A percentile compares a stretch with the other conserved stretches of the same genome.
Conservation (phyloP, 1,140 invertebrate species). For the Melipona quadrifasciata region DNA sequence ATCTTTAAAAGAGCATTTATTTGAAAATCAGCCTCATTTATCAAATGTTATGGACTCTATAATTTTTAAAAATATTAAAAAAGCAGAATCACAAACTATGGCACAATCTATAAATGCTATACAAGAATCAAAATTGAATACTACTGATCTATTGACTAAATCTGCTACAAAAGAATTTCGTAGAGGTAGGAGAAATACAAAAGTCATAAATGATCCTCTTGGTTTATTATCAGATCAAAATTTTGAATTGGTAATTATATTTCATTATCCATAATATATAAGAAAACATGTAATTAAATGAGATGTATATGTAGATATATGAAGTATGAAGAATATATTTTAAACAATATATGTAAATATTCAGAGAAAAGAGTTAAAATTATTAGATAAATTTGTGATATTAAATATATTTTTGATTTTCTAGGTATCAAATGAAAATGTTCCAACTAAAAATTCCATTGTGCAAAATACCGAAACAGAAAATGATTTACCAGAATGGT, state of each 20-base stretch:
- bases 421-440: slow-evolving; percentile 40
- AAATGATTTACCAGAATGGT: slow-evolving; percentile 77
- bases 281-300: neutral
- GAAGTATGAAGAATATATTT: neutral
- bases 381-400: neutral
- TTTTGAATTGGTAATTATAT: slow-evolving; percentile 47
- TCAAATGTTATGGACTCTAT: slow-evolving; percentile 36
- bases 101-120: slow-evolving; percentile 35
- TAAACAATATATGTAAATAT: neutral
- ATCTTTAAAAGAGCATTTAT: slow-evolving; percentile 71
- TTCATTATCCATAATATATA: neutral
- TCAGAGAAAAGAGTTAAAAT: neutral
- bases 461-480: slow-evolving; percentile 34
- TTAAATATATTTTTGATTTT: slow-evolving; percentile 37
- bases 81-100: slow-evolving; percentile 23
- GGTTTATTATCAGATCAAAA: slow-evolving; percentile 67
- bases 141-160: slow-evolving; percentile 49
- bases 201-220: slow-evolving; percentile 69
- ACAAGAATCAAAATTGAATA: slow-evolving; percentile 37
- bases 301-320: neutral
- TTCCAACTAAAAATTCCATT: slow-evolving; percentile 12
- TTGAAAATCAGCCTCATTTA: slow-evolving; percentile 60
- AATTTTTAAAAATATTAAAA: slow-evolving; percentile 31
- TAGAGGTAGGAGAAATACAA: slow-evolving; percentile 66
- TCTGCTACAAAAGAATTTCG: slow-evolving; percentile 65